Percentiles rank a stretch among this genome's conserved stretches.
These are phyloP conservation scores for Romanogobio albipinnatus DNA, from an alignment of 2,113 vertebrate genomes.

Conservation along the genomic window DNA sequence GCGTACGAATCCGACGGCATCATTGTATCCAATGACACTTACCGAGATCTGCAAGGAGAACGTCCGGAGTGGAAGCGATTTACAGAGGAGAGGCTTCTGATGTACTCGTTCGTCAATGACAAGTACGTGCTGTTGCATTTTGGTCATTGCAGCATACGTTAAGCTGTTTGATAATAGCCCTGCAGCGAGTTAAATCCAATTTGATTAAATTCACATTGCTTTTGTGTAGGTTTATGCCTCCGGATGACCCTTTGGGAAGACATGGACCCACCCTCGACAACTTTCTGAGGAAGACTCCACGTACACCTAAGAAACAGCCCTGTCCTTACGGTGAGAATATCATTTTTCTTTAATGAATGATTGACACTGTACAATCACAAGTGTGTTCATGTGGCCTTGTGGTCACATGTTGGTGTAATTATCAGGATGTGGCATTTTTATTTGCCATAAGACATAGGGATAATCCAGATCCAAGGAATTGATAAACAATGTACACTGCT, in stretches of 20 bases:
- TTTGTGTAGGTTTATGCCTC: constrained; percentile 89
- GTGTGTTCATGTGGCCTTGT: not conserved
- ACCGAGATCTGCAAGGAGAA: constrained; percentile 89
- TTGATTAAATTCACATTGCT: not conserved
- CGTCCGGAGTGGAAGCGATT: constrained; percentile 91
- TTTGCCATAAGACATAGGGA: not conserved
- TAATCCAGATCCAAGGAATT: not conserved
- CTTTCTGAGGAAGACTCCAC: constrained; percentile 86
- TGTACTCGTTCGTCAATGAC: constrained; percentile 97
- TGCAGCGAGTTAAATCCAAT: not conserved
- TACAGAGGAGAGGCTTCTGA: constrained; percentile 91
- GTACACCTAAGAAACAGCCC: constrained; percentile 78
- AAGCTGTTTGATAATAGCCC: not conserved
- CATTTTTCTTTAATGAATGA: not conserved
- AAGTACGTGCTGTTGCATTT: constrained; percentile 75
- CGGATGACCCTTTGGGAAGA: constrained; percentile 92
- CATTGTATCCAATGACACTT: constrained; percentile 93
- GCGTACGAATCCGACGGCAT: constrained; percentile 86
- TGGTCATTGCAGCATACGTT: not conserved
- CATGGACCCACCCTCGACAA: constrained; percentile 93
- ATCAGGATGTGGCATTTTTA: not conserved
- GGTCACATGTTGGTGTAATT: not conserved
- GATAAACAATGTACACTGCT: not conserved
- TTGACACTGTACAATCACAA: not conserved
- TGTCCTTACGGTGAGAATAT: constrained; percentile 90